phyloP scores from a whole-genome alignment of 2,888 invertebrate genomes.

The Tenodera sinensis region DNA sequence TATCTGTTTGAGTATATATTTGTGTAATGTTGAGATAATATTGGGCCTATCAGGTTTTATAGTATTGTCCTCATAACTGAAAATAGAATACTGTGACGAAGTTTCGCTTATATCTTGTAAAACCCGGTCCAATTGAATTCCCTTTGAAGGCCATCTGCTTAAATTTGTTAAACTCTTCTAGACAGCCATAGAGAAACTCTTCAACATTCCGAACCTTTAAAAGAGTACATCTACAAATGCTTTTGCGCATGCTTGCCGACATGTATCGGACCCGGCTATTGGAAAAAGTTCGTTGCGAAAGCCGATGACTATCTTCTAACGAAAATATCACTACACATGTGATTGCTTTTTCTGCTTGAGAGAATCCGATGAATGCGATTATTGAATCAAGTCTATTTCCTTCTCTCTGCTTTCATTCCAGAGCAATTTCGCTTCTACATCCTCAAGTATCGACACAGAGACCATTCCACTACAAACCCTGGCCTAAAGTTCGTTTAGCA shows the following conservation, averaged over 20 bases:
- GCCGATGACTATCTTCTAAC: background rate
- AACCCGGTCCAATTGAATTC: too few species aligned
- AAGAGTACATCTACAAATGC: background rate
- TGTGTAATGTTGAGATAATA: too few species aligned
- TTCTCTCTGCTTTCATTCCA: background rate
- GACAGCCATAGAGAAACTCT: background rate
- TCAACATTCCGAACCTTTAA: background rate
- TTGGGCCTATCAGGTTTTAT: too few species aligned
- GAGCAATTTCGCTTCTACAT: background rate
- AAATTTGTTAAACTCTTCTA: background rate
- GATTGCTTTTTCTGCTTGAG: background rate
- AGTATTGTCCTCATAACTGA: too few species aligned
- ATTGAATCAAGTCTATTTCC: background rate
- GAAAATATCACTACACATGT: background rate
- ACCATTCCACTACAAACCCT: background rate
- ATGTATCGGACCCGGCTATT: background rate
- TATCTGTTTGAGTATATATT: too few species aligned
- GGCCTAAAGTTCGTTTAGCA: background rate
- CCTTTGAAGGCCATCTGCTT: too few species aligned
- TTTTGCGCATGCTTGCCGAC: background rate
- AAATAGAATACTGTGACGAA: too few species aligned
- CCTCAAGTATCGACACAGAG: background rate
- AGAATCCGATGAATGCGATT: background rate
- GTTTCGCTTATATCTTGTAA: too few species aligned
- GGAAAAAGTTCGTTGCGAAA: background rate